Evolutionary conservation across 1,140 invertebrate genomes (phyloP).

Genomic region (Pachypeltis micranthus): DNA sequence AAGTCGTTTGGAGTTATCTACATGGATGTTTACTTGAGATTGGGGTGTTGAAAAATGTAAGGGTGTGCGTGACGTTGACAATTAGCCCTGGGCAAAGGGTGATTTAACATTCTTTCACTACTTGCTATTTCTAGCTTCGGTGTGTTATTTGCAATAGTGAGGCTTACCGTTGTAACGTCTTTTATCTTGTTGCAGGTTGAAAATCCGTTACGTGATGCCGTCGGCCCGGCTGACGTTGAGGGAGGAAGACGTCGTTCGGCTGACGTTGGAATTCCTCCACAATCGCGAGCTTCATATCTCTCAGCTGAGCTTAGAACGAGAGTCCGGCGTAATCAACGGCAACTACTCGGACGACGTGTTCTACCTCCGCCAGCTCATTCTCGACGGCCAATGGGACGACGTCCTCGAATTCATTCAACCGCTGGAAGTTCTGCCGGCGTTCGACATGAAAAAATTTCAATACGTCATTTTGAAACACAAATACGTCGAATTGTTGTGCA

Average conservation of each 20-base stretch:
- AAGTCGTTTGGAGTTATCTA: no score
- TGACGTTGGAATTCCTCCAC: constrained; percentile 84
- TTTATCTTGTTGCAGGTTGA: constrained; percentile 39
- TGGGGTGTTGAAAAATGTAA: no score
- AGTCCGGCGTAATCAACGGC: constrained; percentile 91
- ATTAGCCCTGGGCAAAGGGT: no score
- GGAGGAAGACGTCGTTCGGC: constrained; percentile 83
- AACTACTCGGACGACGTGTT: constrained; percentile 82
- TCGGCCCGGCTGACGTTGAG: constrained; percentile 68
- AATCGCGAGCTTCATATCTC: constrained; percentile 80
- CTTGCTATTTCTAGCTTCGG: no score
- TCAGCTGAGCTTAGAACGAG: constrained; percentile 82
- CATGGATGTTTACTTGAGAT: no score
- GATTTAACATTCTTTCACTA: no score
- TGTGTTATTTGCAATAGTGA: no score
- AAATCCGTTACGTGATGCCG: constrained; percentile 58
- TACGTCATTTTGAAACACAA: constrained; percentile 84
- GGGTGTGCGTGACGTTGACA: no score
- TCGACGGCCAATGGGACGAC: constrained; percentile 98
- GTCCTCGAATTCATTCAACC: constrained; percentile 93
- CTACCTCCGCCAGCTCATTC: constrained; percentile 83
- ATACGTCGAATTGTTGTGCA: constrained; percentile 87
- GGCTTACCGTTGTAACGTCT: no score
- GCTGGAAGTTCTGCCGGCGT: constrained; percentile 65
- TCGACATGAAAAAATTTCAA: constrained; percentile 67